A percentile compares a stretch with the other conserved stretches of the same genome.
phyloP scores from a whole-genome alignment of 2,888 invertebrate genomes.

The Dichetophora obliterata region DNA sequence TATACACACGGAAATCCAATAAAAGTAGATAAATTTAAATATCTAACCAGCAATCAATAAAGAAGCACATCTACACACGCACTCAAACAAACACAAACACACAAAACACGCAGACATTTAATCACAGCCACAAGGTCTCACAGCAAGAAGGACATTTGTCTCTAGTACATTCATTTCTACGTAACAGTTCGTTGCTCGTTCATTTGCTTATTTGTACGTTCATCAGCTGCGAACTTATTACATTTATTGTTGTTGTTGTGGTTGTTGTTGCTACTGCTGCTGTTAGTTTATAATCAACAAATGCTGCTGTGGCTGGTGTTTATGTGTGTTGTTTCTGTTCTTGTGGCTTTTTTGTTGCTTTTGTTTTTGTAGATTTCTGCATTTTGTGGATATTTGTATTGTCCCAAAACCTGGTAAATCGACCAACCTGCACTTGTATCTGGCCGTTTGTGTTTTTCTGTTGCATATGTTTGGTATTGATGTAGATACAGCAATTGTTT shows the following conservation, averaged over 20 bases:
- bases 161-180: background rate
- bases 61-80: background rate
- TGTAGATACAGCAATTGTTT: too few species aligned
- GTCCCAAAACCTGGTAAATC: too few species aligned
- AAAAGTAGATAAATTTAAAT: constrained; percentile 4
- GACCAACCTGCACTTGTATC: too few species aligned
- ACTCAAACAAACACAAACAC: too few species aligned
- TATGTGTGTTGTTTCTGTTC: background rate
- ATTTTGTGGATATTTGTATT: too few species aligned
- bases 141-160: too few species aligned
- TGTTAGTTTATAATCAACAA: constrained; percentile 4
- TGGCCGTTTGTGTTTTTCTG: too few species aligned
- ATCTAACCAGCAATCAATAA: constrained; percentile 10
- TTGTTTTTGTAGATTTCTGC: background rate
- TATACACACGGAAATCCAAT: background rate
- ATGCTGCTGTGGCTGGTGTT: too few species aligned
- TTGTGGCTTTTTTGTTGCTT: background rate
- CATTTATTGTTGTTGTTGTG: constrained; percentile 14
- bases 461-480: too few species aligned
- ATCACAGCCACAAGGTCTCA: too few species aligned
- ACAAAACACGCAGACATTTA: too few species aligned
- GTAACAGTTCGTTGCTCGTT: constrained; percentile 13
- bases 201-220: constrained; percentile 21
- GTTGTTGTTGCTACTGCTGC: background rate
- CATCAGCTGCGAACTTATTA: constrained; percentile 44